Percentiles rank a stretch among this genome's conserved stretches.
Evolutionary conservation across 2,113 vertebrate species (phyloP).

Genomic region (Malaclemys terrapin): DNA sequence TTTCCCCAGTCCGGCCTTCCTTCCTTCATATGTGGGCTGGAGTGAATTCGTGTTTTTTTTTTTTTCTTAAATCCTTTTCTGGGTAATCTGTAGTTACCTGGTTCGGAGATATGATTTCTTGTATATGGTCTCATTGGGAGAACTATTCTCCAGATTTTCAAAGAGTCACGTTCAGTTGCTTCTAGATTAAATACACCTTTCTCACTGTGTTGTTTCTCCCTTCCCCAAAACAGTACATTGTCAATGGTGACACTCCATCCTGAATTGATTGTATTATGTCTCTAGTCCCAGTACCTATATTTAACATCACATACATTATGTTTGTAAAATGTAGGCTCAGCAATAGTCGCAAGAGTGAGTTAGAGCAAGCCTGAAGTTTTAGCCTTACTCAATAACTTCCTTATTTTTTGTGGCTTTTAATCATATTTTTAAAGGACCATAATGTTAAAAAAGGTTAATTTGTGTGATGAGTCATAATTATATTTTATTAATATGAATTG

Average conservation of each 20-base stretch:
- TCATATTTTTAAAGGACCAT: accelerated
- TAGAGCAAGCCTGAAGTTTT: neutral
- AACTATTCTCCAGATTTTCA: neutral
- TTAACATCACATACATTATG: neutral
- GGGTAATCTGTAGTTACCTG: accelerated
- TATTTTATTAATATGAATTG: neutral
- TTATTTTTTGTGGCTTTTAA: neutral
- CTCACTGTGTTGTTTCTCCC: neutral
- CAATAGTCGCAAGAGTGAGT: neutral
- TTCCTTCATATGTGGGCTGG: accelerated
- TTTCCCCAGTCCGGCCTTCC: accelerated
- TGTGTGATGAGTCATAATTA: neutral
- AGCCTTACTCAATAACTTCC: neutral
- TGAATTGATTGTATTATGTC: neutral
- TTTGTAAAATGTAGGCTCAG: neutral
- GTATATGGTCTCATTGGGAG: neutral
- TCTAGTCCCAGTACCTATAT: neutral
- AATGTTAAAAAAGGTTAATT: neutral
- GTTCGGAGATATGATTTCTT: accelerated
- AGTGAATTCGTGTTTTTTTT: neutral
- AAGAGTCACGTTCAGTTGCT: accelerated
- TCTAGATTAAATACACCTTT: accelerated
- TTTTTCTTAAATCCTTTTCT: accelerated
- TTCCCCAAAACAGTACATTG: accelerated
- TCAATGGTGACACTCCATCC: neutral